Percentiles rank a stretch among this genome's conserved stretches.
phyloP scores from a whole-genome alignment of 2,888 invertebrate genomes.

The Catocala nupta region DNA sequence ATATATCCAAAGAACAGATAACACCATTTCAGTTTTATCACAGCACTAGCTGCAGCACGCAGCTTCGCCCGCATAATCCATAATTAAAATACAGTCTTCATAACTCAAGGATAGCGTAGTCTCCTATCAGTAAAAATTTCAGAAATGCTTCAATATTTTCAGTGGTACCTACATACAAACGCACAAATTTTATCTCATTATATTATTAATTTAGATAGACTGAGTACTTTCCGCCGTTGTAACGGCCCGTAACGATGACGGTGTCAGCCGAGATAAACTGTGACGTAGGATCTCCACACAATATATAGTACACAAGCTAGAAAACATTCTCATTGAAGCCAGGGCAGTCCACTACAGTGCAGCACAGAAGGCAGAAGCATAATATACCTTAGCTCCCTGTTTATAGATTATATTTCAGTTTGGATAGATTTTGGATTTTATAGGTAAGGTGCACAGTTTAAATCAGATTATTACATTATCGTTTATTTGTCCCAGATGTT shows the following conservation, averaged over 20 bases:
- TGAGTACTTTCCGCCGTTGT: slow-evolving; percentile 17
- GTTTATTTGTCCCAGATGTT: too few species aligned
- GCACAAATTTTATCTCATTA: too few species aligned
- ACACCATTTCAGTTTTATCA: too few species aligned
- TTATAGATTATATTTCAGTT: slow-evolving; percentile 11
- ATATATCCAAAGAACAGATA: too few species aligned
- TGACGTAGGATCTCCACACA: slow-evolving; percentile 35
- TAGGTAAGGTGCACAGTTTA: slow-evolving; percentile 51
- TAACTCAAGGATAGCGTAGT: too few species aligned
- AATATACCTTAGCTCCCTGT: slow-evolving; percentile 2
- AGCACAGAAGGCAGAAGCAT: slow-evolving; percentile 6
- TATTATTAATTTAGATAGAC: too few species aligned
- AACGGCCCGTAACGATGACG: slow-evolving; percentile 45
- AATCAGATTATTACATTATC: slow-evolving; percentile 7
- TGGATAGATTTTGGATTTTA: slow-evolving; percentile 24
- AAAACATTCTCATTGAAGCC: slow-evolving; percentile 21
- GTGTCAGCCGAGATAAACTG: slow-evolving; percentile 36
- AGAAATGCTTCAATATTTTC: too few species aligned
- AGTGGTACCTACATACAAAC: too few species aligned
- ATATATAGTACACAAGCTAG: slow-evolving; percentile 41
- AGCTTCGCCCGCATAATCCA: too few species aligned
- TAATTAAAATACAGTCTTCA: too few species aligned
- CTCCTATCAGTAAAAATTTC: too few species aligned
- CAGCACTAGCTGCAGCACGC: too few species aligned
- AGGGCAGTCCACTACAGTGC: slow-evolving; percentile 9